Evolutionary conservation across 1,140 invertebrate genomes (phyloP), one percentile per base, ranked within the genome.

Genomic region (Zeugodacus cucurbitae): DNA sequence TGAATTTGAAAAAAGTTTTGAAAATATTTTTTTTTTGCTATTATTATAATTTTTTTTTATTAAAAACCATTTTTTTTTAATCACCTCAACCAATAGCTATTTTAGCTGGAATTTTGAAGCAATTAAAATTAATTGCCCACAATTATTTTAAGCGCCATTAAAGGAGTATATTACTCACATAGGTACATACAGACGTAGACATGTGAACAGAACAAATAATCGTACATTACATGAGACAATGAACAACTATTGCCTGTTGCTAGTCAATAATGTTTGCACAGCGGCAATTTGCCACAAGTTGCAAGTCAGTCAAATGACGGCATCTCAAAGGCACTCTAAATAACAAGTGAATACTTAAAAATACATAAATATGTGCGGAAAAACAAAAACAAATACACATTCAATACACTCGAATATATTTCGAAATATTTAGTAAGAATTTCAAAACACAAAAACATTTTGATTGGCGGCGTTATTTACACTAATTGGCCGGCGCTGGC

Each of bases 401-500:
- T 14, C 20, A 37, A 37, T 41, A 74, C 67, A n/a, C 2, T n/a
- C 34, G 62, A 32, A 32, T 67, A 2, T 32, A 29, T 17, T 67
- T 67, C 4, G 62, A 67, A 67, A 67, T 32, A 32, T 32, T 26
- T 17, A 29, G 62, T 14, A 67, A 32, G 48, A 32, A 74, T 41
- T 74, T 54, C 17, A 2, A n/a, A 37, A 74, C 4, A 37, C 34
- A 74, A 6, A 74, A 6, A 37, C 34, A 32, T 32, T 20, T 74
- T 74, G 67, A 74, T 74, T 74, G 34, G 67, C 67, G 20, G 3
- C 67, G 67, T 22, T 37, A 74, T 74, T 74, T 37, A 74, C 67
- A 74, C 34, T 74, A 74, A 74, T 74, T 74, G 34, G 67, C 34
- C 32, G 67, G 67, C 67, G 67, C 67, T 74, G 67, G 67, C 67